These are phyloP conservation scores for Indri indri DNA, from an alignment of 2,113 vertebrate genomes.

Conservation along the genomic window DNA sequence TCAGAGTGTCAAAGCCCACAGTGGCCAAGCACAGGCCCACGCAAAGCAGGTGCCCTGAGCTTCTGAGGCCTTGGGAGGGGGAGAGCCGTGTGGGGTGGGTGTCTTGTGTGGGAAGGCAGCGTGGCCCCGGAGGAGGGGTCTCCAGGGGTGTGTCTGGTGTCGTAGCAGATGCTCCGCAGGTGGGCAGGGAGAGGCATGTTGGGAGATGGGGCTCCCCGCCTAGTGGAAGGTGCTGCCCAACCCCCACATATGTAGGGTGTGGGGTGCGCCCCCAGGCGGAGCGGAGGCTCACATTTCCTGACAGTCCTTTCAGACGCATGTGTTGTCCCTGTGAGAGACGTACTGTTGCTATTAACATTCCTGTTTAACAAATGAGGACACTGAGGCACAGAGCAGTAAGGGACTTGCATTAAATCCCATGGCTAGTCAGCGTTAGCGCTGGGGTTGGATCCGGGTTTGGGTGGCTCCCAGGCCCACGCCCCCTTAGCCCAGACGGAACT, in stretches of 20 bases:
- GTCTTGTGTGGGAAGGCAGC: background rate
- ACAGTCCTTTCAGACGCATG: background rate
- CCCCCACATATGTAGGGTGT: accelerated
- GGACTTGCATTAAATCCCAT: accelerated
- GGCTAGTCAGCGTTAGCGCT: no score
- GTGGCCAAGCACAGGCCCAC: background rate
- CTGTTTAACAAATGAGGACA: background rate
- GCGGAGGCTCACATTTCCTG: background rate
- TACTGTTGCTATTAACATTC: background rate
- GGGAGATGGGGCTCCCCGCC: background rate
- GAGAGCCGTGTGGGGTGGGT: accelerated
- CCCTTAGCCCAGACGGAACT: background rate
- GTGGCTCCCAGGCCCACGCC: background rate
- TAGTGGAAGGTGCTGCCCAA: background rate
- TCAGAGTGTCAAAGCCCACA: background rate
- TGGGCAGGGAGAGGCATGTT: background rate
- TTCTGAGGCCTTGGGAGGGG: background rate
- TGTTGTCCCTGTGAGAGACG: no score
- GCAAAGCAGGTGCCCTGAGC: background rate
- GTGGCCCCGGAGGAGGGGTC: accelerated
- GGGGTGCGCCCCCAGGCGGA: accelerated
- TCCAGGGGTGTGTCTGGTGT: no score
- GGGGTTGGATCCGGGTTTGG: background rate
- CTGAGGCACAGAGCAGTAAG: background rate
- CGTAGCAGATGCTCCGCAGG: background rate